phyloP scores from a whole-genome alignment of 2,888 invertebrate species.

The Plagiodera versicolora region DNA sequence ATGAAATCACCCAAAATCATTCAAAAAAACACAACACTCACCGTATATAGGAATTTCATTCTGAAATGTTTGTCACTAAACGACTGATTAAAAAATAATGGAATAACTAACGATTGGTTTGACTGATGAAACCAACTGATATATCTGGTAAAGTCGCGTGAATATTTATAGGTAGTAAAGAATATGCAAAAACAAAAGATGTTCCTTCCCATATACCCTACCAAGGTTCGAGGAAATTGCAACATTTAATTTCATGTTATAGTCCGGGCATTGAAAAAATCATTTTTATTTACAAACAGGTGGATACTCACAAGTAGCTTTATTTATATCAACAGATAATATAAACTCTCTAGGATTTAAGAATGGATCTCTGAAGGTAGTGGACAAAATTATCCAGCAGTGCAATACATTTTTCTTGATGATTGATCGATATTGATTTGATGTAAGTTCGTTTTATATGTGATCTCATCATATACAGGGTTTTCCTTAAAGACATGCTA shows the following conservation, averaged over 20 bases:
- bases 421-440: no score
- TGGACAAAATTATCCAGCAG: no score
- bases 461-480: no score
- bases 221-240: constrained; percentile 32
- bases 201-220: constrained; percentile 28
- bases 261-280: constrained; percentile 14
- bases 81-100: not conserved
- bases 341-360: no score
- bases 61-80: not conserved
- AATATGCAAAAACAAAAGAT: constrained; percentile 29
- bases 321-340: no score
- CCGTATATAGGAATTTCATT: constrained; percentile 8
- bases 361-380: no score
- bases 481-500: no score
- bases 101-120: not conserved
- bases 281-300: not conserved
- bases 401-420: no score
- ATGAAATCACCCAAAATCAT: not conserved
- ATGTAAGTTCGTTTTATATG: no score
- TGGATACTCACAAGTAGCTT: not conserved
- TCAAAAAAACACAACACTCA: constrained; percentile 17
- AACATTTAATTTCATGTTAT: constrained; percentile 19
- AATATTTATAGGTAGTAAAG: constrained; percentile 28
- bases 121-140: constrained; percentile 17
- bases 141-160: constrained; percentile 7